Evolutionary conservation across 2,888 invertebrate genomes (phyloP), one percentile per base, ranked within the genome.

Genomic region (Scrobipalpa costella): DNA sequence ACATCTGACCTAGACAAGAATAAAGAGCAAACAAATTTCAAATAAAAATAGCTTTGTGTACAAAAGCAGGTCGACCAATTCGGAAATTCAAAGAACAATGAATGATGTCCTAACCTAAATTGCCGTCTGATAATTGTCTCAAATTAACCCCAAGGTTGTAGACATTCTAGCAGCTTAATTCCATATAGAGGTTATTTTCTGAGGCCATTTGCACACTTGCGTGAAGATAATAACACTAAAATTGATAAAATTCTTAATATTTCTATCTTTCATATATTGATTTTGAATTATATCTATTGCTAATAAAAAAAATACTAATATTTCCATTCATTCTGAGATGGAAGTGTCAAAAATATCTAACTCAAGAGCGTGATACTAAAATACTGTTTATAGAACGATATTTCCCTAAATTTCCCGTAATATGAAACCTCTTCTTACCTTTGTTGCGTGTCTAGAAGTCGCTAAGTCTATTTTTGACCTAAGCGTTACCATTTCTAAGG

Each of bases 61-160:
- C n/a, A 44, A 44, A 44, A 15, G 44, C n/a, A 44, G 44, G 44
- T n/a, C 44, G 44, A n/a, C n/a, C n/a, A 13, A 9, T 7, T 13
- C 13, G 5, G 1, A 21, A 52, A 8, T 49, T 9, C 49, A 13
- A 19, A 52, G 21, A 52, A 52, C 50, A 52, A 52, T 52, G 50
- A 52, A 52, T 52, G 50, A 21, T 9, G 57, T 58, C 11, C 33
- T 13, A 55, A 55, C 11, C 33, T 13, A 55, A 55, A 55, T 58
- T 2, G 15, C 19, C 7, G n/a, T 58, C n/a, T 40, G 73, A 71
- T 76, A 79, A 81, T 80, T 80, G 75, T 70, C 64, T 71, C 66
- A 73, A 83, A 80, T 80, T 78, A 74, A 68, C 69, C 57, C 64
- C 77, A 80, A 81, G 83, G 84, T 62, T 76, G 65, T 67, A 60